These are phyloP conservation scores for Drosophila formosana DNA, from an alignment of 2,888 invertebrate genomes.

Conservation along the genomic window DNA sequence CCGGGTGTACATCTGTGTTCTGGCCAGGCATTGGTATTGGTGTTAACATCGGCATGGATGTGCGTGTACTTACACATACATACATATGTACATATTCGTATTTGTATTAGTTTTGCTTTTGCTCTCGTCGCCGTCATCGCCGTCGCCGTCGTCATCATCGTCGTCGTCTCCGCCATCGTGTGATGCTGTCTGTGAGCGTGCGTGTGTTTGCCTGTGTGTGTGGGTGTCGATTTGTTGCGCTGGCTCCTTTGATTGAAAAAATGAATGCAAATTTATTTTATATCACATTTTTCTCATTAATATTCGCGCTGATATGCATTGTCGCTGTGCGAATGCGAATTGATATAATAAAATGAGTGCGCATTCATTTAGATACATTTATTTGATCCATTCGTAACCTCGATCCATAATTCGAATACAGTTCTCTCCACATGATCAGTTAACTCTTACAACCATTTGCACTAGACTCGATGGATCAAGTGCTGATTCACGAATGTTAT, in stretches of 20 bases:
- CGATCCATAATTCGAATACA: conserved; percentile 52
- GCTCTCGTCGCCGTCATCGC: conserved; percentile 18
- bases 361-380: conserved; percentile 44
- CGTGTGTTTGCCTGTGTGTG: conserved; percentile 17
- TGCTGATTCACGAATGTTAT: neutral
- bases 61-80: neutral
- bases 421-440: conserved; percentile 30
- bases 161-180: conserved; percentile 12
- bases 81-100: neutral
- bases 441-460: conserved; percentile 12
- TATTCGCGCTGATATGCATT: conserved; percentile 55
- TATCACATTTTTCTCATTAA: conserved; percentile 72
- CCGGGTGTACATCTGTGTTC: conserved; percentile 12
- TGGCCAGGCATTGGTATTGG: conserved; percentile 21
- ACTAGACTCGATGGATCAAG: conserved; percentile 8
- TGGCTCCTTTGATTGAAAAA: conserved; percentile 68
- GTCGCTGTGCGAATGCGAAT: conserved; percentile 27
- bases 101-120: conserved; percentile 9
- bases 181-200: conserved; percentile 1
- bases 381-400: conserved; percentile 29
- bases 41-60: conserved; percentile 6
- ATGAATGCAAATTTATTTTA: conserved; percentile 73
- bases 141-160: conserved; percentile 1
- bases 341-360: conserved; percentile 48
- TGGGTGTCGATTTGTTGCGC: conserved; percentile 28